Conservation (phyloP, 1,140 invertebrate genomes). For the Pseudomyrmex flavicornis region DNA sequence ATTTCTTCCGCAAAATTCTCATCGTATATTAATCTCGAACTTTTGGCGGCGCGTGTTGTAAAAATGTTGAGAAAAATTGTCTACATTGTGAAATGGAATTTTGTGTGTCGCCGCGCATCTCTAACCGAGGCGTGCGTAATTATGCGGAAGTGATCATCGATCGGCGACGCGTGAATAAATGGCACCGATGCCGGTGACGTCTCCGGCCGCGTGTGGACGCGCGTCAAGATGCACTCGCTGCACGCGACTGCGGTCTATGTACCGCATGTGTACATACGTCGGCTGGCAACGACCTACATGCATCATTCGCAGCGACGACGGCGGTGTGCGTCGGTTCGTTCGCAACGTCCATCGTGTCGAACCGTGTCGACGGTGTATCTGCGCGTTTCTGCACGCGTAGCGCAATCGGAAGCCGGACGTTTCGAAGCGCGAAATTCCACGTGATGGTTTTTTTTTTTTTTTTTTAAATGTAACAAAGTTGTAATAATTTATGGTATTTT, state of each 20-base stretch:
- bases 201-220: conserved; percentile 17
- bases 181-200: conserved; percentile 49
- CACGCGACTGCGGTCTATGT: conserved; percentile 22
- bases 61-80: background rate
- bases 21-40: background rate
- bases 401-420: conserved; percentile 34
- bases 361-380: conserved; percentile 41
- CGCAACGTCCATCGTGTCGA: conserved; percentile 47
- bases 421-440: conserved; percentile 24
- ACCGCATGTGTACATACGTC: background rate
- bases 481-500: too few species aligned
- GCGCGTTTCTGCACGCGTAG: conserved; percentile 16
- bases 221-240: conserved; percentile 19
- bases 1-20: background rate
- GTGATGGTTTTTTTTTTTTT: too few species aligned
- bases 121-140: conserved; percentile 43
- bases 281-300: conserved; percentile 57
- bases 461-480: too few species aligned
- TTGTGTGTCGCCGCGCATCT: too few species aligned
- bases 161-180: conserved; percentile 63
- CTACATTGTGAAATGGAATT: background rate
- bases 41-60: background rate
- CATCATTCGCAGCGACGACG: conserved; percentile 69
- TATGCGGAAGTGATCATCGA: conserved; percentile 63
- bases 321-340: conserved; percentile 47